These are phyloP conservation scores for Mimumesa dahlbomi DNA, from an alignment of 2,888 invertebrate species.

Conservation along the genomic window DNA sequence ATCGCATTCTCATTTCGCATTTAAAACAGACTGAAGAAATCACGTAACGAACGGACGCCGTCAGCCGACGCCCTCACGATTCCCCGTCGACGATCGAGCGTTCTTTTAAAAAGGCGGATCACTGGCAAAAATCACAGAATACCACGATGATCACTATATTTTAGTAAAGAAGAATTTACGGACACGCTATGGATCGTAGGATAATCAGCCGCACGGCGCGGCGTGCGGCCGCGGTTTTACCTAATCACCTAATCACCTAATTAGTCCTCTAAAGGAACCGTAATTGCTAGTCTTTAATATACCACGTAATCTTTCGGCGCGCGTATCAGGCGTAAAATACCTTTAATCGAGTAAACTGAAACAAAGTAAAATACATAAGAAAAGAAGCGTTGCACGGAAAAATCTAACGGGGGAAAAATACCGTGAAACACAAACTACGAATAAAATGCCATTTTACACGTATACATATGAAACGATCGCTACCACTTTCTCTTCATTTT, in stretches of 20 bases:
- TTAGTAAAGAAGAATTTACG: slow-evolving; percentile 71
- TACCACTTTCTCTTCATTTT: slow-evolving; percentile 40
- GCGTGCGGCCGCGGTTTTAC: slow-evolving; percentile 57
- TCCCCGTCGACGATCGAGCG: background rate
- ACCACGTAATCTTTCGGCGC: too few species aligned
- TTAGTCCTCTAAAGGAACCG: slow-evolving; percentile 66
- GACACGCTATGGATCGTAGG: slow-evolving; percentile 52
- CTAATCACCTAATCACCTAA: slow-evolving; percentile 60
- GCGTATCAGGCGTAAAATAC: background rate
- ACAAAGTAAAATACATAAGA: too few species aligned
- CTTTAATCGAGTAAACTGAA: too few species aligned
- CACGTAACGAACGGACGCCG: too few species aligned
- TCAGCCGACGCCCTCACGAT: background rate
- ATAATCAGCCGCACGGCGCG: slow-evolving; percentile 26
- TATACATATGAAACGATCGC: slow-evolving; percentile 43
- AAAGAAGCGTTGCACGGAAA: slow-evolving; percentile 10
- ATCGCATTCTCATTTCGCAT: slow-evolving; percentile 16
- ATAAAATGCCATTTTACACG: slow-evolving; percentile 40
- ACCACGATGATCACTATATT: slow-evolving; percentile 70
- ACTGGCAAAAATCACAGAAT: slow-evolving; percentile 62
- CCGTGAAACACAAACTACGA: too few species aligned
- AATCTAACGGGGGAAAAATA: slow-evolving; percentile 14
- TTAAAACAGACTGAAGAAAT: background rate
- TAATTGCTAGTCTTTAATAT: slow-evolving; percentile 75
- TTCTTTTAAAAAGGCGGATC: slow-evolving; percentile 15